Evolutionary conservation across 2,113 vertebrate genomes (phyloP).

Genomic region (Pachyramphus minor): DNA sequence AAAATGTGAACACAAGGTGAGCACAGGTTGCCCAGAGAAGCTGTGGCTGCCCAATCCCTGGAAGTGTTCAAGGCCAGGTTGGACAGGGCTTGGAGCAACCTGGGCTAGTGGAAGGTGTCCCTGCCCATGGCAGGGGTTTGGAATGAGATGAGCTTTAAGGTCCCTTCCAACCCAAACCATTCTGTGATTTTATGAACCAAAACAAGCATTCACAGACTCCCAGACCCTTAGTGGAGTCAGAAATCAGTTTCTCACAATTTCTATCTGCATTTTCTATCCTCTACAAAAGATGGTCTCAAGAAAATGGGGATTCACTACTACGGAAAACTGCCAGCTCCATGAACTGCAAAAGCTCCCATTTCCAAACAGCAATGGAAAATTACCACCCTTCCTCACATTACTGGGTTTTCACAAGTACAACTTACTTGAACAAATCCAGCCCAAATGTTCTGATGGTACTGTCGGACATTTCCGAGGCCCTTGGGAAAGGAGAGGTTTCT

Average conservation of each 20-base stretch:
- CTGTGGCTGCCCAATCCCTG: no score
- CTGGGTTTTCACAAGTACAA: background rate
- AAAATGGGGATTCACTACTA: background rate
- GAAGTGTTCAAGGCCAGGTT: no score
- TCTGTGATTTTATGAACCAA: background rate
- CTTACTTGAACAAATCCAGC: background rate
- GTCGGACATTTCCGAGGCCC: rapidly evolving
- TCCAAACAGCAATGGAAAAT: background rate
- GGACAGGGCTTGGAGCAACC: no score
- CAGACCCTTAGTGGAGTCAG: background rate
- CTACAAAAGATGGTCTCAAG: rapidly evolving
- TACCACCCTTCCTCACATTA: background rate
- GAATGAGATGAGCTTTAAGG: background rate
- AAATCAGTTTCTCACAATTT: background rate
- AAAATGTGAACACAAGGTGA: background rate
- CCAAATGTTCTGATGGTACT: background rate
- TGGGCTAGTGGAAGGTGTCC: no score
- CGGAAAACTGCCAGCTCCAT: background rate
- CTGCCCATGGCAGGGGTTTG: background rate
- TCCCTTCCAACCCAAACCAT: background rate
- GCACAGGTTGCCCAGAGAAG: no score
- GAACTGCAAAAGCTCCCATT: background rate
- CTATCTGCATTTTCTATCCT: background rate
- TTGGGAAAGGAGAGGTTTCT: background rate
- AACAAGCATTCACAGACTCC: rapidly evolving